phyloP scores from a whole-genome alignment of 2,888 invertebrate genomes.

The Lysandra coridon region DNA sequence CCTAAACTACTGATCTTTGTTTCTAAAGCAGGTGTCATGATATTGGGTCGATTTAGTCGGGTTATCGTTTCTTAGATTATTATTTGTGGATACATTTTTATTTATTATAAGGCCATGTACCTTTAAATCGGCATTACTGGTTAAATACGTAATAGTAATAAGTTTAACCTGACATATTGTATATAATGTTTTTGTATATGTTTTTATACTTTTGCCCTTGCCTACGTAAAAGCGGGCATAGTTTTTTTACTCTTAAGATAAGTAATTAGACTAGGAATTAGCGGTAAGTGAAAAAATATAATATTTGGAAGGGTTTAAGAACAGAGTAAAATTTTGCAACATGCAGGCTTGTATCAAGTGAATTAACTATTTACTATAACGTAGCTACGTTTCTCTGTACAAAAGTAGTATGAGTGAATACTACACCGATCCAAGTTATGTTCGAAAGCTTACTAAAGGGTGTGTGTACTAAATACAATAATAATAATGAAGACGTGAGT shows the following conservation, averaged over 20 bases:
- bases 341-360: not conserved
- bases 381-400: too few species aligned
- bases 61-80: not conserved
- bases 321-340: too few species aligned
- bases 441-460: not conserved
- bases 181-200: constrained; percentile 14
- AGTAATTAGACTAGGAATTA: not conserved
- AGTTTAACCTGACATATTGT: not conserved
- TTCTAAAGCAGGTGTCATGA: too few species aligned
- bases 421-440: not conserved
- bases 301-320: not conserved
- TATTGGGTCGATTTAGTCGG: not conserved
- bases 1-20: not conserved
- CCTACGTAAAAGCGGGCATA: not conserved
- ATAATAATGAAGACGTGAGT: not conserved
- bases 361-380: not conserved
- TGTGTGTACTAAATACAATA: not conserved
- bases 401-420: too few species aligned
- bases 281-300: not conserved
- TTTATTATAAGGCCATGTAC: constrained; percentile 5
- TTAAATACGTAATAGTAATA: not conserved
- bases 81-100: constrained; percentile 7
- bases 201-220: not conserved
- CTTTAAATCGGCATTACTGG: constrained; percentile 11
- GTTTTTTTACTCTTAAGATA: not conserved